These are phyloP conservation scores for Encarsia formosa DNA, from an alignment of 2,888 invertebrate species.

Conservation along the genomic window DNA sequence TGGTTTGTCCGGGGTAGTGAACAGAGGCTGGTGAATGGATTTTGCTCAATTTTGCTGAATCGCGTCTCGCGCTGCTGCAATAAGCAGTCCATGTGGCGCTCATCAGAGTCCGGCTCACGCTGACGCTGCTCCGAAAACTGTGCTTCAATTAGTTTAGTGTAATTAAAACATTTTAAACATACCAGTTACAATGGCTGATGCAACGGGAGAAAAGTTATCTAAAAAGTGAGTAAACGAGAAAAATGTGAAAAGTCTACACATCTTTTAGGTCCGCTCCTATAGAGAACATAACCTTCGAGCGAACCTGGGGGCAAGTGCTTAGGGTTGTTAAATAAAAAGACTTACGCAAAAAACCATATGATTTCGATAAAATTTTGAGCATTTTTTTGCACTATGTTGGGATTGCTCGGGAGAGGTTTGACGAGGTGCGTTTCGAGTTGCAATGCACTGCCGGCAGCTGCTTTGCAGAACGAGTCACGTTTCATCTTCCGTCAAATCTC, in stretches of 20 bases:
- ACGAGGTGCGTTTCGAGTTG: no score
- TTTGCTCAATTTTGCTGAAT: no score
- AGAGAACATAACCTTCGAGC: no score
- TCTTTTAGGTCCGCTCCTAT: not conserved
- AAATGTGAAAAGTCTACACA: no score
- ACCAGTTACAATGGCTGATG: constrained; percentile 38
- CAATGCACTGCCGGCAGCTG: constrained; percentile 9
- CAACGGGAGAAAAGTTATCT: constrained; percentile 59
- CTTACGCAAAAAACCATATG: no score
- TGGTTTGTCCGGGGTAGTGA: no score
- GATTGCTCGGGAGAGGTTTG: no score
- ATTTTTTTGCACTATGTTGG: no score
- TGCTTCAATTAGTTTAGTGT: not conserved
- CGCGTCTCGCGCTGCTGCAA: not conserved
- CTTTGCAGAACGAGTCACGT: constrained; percentile 17
- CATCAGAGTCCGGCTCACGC: not conserved
- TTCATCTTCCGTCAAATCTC: constrained; percentile 37
- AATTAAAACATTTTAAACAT: not conserved
- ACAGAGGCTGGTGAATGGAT: no score
- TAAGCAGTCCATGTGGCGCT: not conserved
- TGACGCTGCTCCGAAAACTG: not conserved
- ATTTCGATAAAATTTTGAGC: no score
- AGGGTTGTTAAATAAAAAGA: no score
- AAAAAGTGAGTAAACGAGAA: constrained; percentile 62
- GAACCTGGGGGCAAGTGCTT: no score